Evolutionary conservation across 2,888 invertebrate genomes (phyloP).

Genomic region (Antitype chi): DNA sequence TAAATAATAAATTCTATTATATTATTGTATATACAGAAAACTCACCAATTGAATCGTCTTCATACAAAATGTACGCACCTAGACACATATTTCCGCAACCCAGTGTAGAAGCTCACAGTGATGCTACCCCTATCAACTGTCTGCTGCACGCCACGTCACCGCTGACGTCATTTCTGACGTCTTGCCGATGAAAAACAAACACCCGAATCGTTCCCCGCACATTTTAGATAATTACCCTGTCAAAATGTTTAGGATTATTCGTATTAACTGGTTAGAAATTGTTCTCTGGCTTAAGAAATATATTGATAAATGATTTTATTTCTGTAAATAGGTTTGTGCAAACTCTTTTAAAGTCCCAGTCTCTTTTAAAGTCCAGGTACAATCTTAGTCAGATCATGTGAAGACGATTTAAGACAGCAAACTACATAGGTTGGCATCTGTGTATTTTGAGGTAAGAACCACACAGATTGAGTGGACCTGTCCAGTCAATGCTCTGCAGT

Average conservation of each 20-base stretch:
- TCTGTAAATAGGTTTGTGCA: too few relatives aligned
- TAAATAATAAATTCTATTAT: not conserved
- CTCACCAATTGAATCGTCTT: not conserved
- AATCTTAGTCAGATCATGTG: too few relatives aligned
- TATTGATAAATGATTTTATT: not conserved
- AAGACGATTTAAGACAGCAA: too few relatives aligned
- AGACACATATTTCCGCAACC: slow-evolving; percentile 56
- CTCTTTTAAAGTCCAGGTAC: too few relatives aligned
- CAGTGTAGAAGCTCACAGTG: slow-evolving; percentile 61
- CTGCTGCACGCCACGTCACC: slow-evolving; percentile 83
- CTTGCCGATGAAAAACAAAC: slow-evolving; percentile 77
- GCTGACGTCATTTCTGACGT: slow-evolving; percentile 82
- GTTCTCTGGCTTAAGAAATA: not conserved
- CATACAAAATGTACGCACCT: not conserved
- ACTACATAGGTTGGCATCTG: too few relatives aligned
- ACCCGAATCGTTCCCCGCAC: slow-evolving; percentile 67
- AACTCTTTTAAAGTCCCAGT: too few relatives aligned
- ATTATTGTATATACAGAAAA: not conserved
- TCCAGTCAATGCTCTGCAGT: too few relatives aligned
- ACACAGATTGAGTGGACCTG: too few relatives aligned
- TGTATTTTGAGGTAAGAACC: too few relatives aligned
- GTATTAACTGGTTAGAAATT: slow-evolving; percentile 43
- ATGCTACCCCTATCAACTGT: slow-evolving; percentile 87
- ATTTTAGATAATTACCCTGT: slow-evolving; percentile 66
- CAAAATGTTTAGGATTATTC: slow-evolving; percentile 65